Evolutionary conservation across 2,797 vertebrate species (phyloP), one percentile per base, ranked within the genome.

Genomic region (Sebastes nivosus): DNA sequence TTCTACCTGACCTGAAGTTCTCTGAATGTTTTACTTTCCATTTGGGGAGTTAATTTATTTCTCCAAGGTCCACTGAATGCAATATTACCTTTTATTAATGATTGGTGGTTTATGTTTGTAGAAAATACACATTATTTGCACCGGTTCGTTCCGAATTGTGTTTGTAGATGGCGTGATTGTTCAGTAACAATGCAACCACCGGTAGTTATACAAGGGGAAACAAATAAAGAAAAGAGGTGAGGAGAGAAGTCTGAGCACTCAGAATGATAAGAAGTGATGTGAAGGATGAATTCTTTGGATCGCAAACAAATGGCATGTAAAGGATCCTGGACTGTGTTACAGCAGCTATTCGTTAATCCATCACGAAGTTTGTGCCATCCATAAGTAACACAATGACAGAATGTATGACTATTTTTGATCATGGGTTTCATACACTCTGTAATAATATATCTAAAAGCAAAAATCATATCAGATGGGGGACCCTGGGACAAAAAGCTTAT

Each of bases 1-100:
- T 80, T 36, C 58, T 66, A 52, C 50, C 77, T 80, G 57, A 79
- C 71, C 66, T 60, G 8, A 81, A 78, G 60, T 66, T 81, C 63
- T 83, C 50, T 29, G 9, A 60, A 25, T 57, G 70, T 72, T 81
- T 88, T 74, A 60, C 36, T 75, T 84, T 72, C 38, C 58, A 59
- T 85, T 89, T 81, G 50, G 64, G 64, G 75, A 72, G 54, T 76
- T 76, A 85, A 86, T 83, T 59, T 54, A n/a, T 86, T 81, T 69
- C 80, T 82, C 55, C 34, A 52, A 72, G 81, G 73, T 83, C 52
- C 63, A 55, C 54, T 77, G 73, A 77, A 60, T 61, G 32, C 72
- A 54, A 34, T 71, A 72, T 76, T 67, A 75, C 46, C 24, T 81
- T 77, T 61, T 61, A 50, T 29, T 61, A 67, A 74, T 22, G 5